Percentiles rank a stretch among this genome's conserved stretches.
Conservation (phyloP, 2,113 vertebrate species). For the Erinaceus europaeus region DNA sequence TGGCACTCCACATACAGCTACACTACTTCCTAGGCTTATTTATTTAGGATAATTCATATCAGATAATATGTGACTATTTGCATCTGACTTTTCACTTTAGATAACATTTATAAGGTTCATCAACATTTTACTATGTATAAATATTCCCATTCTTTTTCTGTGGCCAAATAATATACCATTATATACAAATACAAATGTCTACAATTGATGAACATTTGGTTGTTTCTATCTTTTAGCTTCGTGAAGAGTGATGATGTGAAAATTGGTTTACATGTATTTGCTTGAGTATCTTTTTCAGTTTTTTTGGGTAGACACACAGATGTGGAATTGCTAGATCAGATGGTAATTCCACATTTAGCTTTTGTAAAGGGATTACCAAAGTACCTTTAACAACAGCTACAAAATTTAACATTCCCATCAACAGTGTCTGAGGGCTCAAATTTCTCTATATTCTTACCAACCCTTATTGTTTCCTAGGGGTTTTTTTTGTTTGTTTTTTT, state of each 20-base stretch:
- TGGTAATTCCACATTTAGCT: neutral
- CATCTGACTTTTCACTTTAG: no score
- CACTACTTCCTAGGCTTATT: no score
- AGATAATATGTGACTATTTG: no score
- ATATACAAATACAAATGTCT: no score
- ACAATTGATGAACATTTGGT: neutral
- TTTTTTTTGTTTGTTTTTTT: no score
- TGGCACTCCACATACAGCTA: no score
- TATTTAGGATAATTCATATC: no score
- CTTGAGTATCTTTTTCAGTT: neutral
- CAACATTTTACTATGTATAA: neutral
- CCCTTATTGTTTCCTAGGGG: no score
- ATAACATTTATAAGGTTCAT: no score
- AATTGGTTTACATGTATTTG: neutral
- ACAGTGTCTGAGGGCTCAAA: neutral
- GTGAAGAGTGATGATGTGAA: neutral
- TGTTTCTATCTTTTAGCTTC: neutral
- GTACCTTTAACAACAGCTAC: neutral
- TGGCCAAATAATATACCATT: no score
- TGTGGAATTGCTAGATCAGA: neutral
- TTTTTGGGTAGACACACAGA: neutral
- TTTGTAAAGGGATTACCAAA: neutral
- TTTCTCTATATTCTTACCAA: no score
- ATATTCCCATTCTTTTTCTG: neutral
- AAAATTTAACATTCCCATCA: neutral